Base-by-base conservation (phyloP, 2,888 invertebrate genomes). In the Parnassius apollo region DNA sequence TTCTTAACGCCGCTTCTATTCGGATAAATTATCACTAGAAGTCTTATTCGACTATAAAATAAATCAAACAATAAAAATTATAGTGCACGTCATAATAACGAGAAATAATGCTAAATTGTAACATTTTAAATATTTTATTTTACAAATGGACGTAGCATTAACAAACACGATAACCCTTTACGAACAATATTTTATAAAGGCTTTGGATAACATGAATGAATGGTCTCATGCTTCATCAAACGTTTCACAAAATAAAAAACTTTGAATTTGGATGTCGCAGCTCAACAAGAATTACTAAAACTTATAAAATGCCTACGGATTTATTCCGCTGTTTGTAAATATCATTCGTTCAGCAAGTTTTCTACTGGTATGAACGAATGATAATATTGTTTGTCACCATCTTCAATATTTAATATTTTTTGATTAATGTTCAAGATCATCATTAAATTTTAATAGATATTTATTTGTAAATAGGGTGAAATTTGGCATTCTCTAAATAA, bases 61-160 rank as follows among this genome's bases (percentile, higher is more conserved):
- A 49, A 66, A 69, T 59, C 65, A 66, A 59, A 57, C 63, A 65
- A 66, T 59, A 62, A 62, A 62, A 68, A 61, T 42, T 13, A 54
- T 13, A 66, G 59, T 64, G 67, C 61, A 67, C 62, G 59, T 59
- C 61, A 62, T 67, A 53, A 64, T 67, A 68, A 56, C 69, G 69
- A 72, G 67, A 75, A 74, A 77, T 70, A 73, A 75, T 66, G 67
- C 70, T 76, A 72, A 73, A 70, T 35, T 71, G 71, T 71, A 69
- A 65, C 61, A 65, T 72, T 71, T 73, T 67, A 74, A 75, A 74
- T 76, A 77, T 72, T 79, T 78, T 81, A 80, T 77, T 75, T 81
- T 81, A 85, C 78, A 85, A 85, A 83, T 88, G 88, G 87, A 88
- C 88, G 86, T 82, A 78, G 81, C 71, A 76, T 75, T 81, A 81